A percentile compares a stretch with the other conserved stretches of the same genome.
Evolutionary conservation across 2,113 vertebrate species (phyloP).

Genomic region (Carlito syrichta): DNA sequence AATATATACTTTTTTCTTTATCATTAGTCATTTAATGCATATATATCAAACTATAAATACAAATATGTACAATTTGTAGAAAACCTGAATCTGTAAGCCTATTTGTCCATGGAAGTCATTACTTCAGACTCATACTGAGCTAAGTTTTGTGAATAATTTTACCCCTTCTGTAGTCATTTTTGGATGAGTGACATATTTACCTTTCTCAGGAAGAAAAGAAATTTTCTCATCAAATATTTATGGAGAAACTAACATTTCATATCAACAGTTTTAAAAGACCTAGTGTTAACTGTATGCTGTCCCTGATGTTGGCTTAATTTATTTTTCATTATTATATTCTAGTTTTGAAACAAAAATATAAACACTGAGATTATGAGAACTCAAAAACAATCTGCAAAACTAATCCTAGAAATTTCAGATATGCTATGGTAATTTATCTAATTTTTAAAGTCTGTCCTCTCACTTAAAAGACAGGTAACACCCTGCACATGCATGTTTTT

Average conservation of each 20-base stretch:
- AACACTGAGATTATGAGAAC: neutral
- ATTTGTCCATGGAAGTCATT: conserved; percentile 53
- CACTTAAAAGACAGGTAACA: neutral
- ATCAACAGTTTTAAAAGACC: conserved; percentile 16
- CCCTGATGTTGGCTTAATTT: neutral
- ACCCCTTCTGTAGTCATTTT: conserved; percentile 32
- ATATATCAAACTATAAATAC: conserved; percentile 29
- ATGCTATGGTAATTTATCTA: neutral
- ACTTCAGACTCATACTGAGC: conserved; percentile 48
- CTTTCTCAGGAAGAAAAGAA: conserved; percentile 46
- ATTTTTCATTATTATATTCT: neutral
- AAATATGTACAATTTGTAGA: conserved; percentile 49
- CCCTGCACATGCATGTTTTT: too few species aligned
- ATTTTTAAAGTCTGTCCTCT: neutral
- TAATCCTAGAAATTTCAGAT: neutral
- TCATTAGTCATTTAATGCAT: conserved; percentile 29
- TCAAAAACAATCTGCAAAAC: neutral
- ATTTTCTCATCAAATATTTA: conserved; percentile 59
- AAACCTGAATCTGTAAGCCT: conserved; percentile 35
- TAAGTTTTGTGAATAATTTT: conserved; percentile 63
- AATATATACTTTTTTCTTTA: neutral
- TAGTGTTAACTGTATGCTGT: neutral
- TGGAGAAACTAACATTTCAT: conserved; percentile 46
- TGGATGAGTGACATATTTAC: conserved; percentile 61
- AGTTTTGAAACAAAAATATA: conserved; percentile 21